phyloP scores from a whole-genome alignment of 2,113 vertebrate genomes.

The Nestor notabilis region DNA sequence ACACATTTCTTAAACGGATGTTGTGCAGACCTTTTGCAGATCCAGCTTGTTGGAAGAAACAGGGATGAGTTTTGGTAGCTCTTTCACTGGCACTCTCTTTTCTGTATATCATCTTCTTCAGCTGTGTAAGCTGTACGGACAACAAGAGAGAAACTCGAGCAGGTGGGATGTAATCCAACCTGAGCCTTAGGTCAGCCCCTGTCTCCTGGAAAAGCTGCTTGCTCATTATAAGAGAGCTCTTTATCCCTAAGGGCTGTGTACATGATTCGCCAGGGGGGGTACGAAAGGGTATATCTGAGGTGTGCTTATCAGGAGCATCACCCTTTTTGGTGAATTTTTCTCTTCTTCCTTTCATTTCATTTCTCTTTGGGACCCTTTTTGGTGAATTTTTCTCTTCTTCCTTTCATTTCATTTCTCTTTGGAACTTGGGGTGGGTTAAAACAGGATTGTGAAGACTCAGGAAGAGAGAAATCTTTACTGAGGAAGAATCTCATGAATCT shows the following conservation, averaged over 20 bases:
- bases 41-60: neutral
- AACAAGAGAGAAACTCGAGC: neutral
- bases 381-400: neutral
- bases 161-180: neutral
- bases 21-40: neutral
- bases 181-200: neutral
- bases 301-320: neutral
- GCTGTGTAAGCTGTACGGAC: rapidly evolving
- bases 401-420: neutral
- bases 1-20: rapidly evolving
- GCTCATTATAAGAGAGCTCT: neutral
- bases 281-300: neutral
- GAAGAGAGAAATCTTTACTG: neutral
- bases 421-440: neutral
- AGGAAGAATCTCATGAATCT: neutral
- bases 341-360: neutral
- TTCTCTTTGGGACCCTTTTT: neutral
- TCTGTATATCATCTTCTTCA: neutral
- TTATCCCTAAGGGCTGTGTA: neutral
- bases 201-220: neutral
- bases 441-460: neutral
- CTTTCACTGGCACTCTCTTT: neutral
- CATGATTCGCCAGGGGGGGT: neutral
- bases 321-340: neutral
- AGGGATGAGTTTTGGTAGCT: neutral